phyloP scores from a whole-genome alignment of 2,113 vertebrate species.

The Oxygymnocypris stewartii region DNA sequence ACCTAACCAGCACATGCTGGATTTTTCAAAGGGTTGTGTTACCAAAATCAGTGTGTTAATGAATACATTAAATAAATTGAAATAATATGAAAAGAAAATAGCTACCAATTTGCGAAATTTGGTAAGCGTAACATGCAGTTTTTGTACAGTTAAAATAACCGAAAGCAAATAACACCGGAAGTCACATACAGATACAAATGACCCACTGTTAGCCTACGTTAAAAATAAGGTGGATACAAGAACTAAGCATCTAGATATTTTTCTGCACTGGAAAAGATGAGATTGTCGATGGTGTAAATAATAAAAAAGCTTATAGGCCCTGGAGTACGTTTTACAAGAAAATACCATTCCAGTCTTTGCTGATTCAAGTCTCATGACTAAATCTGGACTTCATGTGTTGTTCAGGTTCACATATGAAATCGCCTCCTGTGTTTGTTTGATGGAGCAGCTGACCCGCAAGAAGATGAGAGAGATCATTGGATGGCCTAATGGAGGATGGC shows the following conservation, averaged over 20 bases:
- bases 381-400: neutral
- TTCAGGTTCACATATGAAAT: constrained; percentile 99
- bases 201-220: no score
- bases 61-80: neutral
- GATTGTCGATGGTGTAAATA: neutral
- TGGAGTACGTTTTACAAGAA: neutral
- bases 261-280: neutral
- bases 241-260: neutral
- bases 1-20: no score
- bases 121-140: neutral
- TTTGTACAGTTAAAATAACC: neutral
- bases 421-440: constrained; percentile 97
- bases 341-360: neutral
- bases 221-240: no score
- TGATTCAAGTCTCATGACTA: neutral
- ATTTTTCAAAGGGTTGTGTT: no score
- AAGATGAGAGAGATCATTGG: constrained; percentile 99
- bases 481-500: constrained; percentile 91
- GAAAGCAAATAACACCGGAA: neutral
- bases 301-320: no score
- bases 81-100: neutral
- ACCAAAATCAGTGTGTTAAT: neutral
- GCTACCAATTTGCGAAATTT: neutral
- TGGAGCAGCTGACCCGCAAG: constrained; percentile 98
- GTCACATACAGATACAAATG: neutral